Percentiles rank a stretch among this genome's conserved stretches.
Conservation (phyloP, 2,113 vertebrate species). For the Cromileptes altivelis region DNA sequence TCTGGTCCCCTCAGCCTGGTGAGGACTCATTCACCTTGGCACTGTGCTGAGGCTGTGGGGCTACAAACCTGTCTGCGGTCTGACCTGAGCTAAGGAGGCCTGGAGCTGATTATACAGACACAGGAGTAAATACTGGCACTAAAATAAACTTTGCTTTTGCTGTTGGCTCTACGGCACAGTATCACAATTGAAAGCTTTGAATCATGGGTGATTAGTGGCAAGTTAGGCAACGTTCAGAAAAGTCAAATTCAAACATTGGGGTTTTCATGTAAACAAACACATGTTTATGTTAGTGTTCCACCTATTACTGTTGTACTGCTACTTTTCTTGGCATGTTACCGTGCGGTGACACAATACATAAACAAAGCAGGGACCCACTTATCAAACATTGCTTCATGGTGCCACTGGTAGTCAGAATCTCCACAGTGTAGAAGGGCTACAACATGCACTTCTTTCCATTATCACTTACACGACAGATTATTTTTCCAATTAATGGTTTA, state of each 20-base stretch:
- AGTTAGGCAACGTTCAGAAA: conserved; percentile 7
- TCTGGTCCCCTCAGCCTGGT: conserved; percentile 64
- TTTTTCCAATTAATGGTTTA: neutral
- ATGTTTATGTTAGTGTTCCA: neutral
- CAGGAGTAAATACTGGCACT: conserved; percentile 5
- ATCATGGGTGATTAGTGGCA: neutral
- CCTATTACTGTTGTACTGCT: neutral
- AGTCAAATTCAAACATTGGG: neutral
- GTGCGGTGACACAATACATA: neutral
- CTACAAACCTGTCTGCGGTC: conserved; percentile 26
- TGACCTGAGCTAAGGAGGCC: conserved; percentile 16
- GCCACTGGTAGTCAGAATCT: neutral
- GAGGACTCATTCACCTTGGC: conserved; percentile 48
- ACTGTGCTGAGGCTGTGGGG: conserved; percentile 17
- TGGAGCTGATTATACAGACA: conserved; percentile 20
- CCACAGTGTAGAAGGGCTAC: neutral
- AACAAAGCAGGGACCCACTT: neutral
- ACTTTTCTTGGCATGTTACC: neutral
- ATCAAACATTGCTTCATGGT: conserved; percentile 6
- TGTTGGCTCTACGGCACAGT: neutral
- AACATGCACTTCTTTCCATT: neutral
- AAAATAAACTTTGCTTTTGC: neutral
- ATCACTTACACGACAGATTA: neutral
- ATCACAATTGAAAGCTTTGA: conserved; percentile 1
- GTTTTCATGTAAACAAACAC: neutral